Evolutionary conservation across 2,888 invertebrate species (phyloP).

Genomic region (Drosophila recens): DNA sequence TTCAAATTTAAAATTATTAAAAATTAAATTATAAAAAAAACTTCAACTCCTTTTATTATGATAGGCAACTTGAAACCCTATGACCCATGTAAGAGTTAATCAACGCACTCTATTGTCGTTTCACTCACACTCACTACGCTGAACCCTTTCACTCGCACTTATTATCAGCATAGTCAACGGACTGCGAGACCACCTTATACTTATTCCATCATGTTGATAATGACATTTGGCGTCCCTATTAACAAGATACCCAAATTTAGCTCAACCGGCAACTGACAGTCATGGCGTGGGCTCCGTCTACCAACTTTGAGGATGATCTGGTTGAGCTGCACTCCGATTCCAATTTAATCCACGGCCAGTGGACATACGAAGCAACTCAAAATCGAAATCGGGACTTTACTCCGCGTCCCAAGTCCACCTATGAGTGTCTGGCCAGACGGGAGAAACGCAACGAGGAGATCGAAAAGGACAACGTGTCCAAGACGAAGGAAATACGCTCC

Average conservation of each 20-base stretch:
- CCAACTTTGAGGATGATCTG: conserved; percentile 82
- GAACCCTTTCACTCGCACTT: too few species aligned
- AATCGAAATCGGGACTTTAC: conserved; percentile 17
- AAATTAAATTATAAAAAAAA: too few species aligned
- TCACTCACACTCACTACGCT: too few species aligned
- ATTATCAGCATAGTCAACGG: too few species aligned
- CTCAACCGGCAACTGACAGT: neutral
- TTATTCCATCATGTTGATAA: neutral
- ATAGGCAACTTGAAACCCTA: too few species aligned
- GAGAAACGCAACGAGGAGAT: conserved; percentile 37
- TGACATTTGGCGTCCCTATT: conserved; percentile 14
- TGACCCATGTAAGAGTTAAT: too few species aligned
- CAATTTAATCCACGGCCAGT: conserved; percentile 76
- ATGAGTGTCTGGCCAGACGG: conserved; percentile 45
- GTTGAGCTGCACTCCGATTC: conserved; percentile 76
- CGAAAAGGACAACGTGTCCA: conserved; percentile 1
- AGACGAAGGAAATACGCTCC: conserved; percentile 40
- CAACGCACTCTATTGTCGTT: too few species aligned
- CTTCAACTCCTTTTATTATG: too few species aligned
- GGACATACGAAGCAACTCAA: conserved; percentile 56
- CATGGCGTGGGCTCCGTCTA: conserved; percentile 79
- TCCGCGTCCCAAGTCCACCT: conserved; percentile 43
- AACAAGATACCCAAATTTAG: conserved; percentile 30
- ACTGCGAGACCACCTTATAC: too few species aligned
- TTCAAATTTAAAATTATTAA: too few species aligned